phyloP scores from a whole-genome alignment of 1,140 invertebrate species.

The Bombus fervidus region DNA sequence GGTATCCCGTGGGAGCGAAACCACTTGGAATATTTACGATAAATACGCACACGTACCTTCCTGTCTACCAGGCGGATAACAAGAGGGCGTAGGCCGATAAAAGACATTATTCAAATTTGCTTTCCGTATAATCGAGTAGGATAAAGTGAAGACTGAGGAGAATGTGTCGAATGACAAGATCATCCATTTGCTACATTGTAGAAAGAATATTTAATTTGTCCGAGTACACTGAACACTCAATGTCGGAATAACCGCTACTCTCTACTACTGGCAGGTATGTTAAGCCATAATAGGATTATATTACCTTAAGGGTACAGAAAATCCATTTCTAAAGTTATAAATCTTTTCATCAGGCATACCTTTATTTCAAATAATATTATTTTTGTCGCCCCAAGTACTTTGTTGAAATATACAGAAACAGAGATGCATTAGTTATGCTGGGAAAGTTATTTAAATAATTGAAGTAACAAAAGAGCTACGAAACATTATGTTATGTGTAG shows the following conservation, averaged over 20 bases:
- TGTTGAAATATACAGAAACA: no score
- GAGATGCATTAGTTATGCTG: no score
- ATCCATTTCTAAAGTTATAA: no score
- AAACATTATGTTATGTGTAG: no score
- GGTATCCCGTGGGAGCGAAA: slow-evolving; percentile 65
- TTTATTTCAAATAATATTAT: no score
- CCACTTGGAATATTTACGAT: slow-evolving; percentile 73
- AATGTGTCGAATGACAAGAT: background rate
- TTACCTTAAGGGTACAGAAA: no score
- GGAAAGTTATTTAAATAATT: no score
- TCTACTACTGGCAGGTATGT: no score
- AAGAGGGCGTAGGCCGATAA: slow-evolving; percentile 72
- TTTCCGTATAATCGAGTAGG: slow-evolving; percentile 66
- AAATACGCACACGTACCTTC: slow-evolving; percentile 65
- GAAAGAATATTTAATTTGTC: background rate
- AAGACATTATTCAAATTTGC: slow-evolving; percentile 80
- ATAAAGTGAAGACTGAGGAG: slow-evolving; percentile 21
- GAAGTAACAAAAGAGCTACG: no score
- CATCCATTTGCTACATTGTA: background rate
- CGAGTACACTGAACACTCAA: background rate
- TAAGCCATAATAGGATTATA: no score
- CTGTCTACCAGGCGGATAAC: slow-evolving; percentile 63
- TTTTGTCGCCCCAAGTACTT: fast-evolving
- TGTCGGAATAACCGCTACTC: no score
- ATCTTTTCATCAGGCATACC: no score